phyloP scores from a whole-genome alignment of 2,888 invertebrate species.

The Aromia moschata region DNA sequence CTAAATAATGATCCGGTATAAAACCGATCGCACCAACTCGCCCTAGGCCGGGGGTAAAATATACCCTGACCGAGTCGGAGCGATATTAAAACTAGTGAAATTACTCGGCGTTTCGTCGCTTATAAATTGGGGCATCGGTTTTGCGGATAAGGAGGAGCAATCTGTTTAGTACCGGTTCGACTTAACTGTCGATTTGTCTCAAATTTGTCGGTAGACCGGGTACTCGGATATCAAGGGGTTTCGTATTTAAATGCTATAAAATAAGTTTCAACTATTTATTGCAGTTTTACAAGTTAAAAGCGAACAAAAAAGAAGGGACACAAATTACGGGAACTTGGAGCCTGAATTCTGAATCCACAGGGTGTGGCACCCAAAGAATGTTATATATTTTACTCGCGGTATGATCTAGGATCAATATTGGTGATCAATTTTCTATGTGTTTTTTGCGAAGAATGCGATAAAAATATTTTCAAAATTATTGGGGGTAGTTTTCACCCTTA shows the following conservation, averaged over 20 bases:
- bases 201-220: conserved; percentile 12
- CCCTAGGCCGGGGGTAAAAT: not conserved
- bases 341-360: too few relatives aligned
- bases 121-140: conserved; percentile 32
- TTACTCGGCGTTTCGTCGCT: conserved; percentile 20
- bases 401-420: too few relatives aligned
- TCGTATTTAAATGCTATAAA: conserved; percentile 33
- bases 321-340: too few relatives aligned
- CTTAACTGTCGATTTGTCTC: conserved; percentile 32
- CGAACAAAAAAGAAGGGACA: too few relatives aligned
- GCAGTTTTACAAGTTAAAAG: not conserved
- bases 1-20: too few relatives aligned
- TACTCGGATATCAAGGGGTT: conserved; percentile 31
- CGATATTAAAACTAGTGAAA: conserved; percentile 33
- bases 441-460: too few relatives aligned
- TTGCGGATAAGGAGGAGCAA: conserved; percentile 25
- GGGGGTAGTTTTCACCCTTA: too few relatives aligned
- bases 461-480: too few relatives aligned
- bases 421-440: too few relatives aligned
- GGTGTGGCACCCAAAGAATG: too few relatives aligned
- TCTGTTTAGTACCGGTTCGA: conserved; percentile 29
- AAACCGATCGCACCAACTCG: not conserved
- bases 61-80: conserved; percentile 15
- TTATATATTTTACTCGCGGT: too few relatives aligned
- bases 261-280: conserved; percentile 14